These are phyloP conservation scores for Plectrocnemia conspersa DNA, from an alignment of 1,140 invertebrate species.

Conservation along the genomic window DNA sequence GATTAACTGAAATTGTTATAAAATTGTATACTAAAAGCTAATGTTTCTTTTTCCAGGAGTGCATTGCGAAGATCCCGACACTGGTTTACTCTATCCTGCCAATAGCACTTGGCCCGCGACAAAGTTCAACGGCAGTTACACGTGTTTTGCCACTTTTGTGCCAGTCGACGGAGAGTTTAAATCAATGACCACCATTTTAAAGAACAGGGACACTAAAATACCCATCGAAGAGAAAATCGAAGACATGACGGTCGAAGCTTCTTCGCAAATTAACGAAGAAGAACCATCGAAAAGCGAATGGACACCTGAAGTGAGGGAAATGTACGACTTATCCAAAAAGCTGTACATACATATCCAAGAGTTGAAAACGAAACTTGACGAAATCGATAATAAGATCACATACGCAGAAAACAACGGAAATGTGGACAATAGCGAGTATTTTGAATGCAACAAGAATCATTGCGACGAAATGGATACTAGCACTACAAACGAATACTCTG, in stretches of 20 bases:
- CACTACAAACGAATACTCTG: too few relatives aligned
- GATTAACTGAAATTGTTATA: not conserved
- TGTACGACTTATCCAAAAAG: too few relatives aligned
- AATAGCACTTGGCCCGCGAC: constrained; percentile 45
- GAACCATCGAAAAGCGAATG: too few relatives aligned
- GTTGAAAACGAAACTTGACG: not conserved
- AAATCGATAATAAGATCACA: not conserved
- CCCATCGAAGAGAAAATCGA: not conserved
- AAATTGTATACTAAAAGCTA: constrained; percentile 2
- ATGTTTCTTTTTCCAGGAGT: constrained; percentile 40
- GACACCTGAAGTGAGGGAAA: too few relatives aligned
- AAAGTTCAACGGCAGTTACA: constrained; percentile 47
- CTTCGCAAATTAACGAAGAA: not conserved
- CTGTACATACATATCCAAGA: too few relatives aligned
- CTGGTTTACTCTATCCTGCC: constrained; percentile 40
- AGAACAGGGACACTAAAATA: too few relatives aligned
- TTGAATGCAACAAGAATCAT: too few relatives aligned
- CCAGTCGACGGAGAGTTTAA: constrained; percentile 2
- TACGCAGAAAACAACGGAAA: not conserved
- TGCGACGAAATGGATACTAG: too few relatives aligned
- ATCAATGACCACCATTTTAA: not conserved
- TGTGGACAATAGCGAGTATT: too few relatives aligned
- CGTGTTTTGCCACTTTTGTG: constrained; percentile 38
- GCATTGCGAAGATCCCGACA: constrained; percentile 47
- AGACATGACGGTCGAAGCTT: not conserved